Conservation (phyloP, 2,797 vertebrate genomes). For the Sylvilagus floridanus region DNA sequence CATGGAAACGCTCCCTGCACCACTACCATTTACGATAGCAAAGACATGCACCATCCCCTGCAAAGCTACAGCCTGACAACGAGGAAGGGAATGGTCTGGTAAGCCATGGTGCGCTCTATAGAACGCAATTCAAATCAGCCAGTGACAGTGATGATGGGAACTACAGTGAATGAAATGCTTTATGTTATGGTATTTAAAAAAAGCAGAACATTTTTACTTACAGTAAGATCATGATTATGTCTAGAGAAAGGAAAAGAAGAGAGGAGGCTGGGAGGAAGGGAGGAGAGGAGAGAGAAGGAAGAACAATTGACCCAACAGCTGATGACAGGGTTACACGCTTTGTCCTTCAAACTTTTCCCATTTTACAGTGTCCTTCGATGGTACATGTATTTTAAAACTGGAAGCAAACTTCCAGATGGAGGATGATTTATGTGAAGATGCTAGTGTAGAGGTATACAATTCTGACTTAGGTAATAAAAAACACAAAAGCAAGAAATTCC, state of each 20-base stretch:
- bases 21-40: not conserved
- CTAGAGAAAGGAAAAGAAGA: not conserved
- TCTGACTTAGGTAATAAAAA: not conserved
- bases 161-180: slow-evolving; percentile 4
- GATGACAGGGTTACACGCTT: not conserved
- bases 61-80: not conserved
- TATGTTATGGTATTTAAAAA: not conserved
- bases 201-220: slow-evolving; percentile 19
- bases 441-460: not conserved
- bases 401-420: not conserved
- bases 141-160: not conserved
- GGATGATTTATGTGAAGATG: not conserved
- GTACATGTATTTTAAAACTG: not conserved
- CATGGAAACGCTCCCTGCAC: not conserved
- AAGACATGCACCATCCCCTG: not conserved
- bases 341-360: not conserved
- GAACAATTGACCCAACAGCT: not conserved
- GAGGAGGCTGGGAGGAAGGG: not conserved
- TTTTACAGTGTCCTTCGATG: not conserved
- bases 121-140: not conserved
- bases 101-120: not conserved
- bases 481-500: not conserved
- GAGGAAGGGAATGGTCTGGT: not conserved
- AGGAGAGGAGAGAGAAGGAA: not conserved
- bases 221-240: not conserved